Evolutionary conservation across 2,797 vertebrate genomes (phyloP).

Genomic region (Myripristis murdjan): DNA sequence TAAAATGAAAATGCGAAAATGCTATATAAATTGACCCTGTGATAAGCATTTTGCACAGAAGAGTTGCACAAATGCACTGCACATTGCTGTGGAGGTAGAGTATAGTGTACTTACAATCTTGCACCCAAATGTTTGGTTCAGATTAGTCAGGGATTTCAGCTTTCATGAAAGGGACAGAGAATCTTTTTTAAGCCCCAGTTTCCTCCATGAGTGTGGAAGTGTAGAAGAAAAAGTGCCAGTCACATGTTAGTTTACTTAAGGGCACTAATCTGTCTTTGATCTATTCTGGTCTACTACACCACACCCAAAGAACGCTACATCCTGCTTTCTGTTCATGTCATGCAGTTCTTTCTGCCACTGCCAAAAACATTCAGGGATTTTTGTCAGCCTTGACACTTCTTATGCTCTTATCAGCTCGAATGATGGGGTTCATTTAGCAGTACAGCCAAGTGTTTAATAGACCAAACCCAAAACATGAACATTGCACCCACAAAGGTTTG

Average conservation of each 20-base stretch:
- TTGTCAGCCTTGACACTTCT: too few species aligned
- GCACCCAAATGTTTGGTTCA: not conserved
- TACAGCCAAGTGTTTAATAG: too few species aligned
- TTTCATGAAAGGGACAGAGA: constrained; percentile 1
- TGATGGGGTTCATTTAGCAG: too few species aligned
- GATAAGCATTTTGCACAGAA: too few species aligned
- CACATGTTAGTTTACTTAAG: constrained; percentile 21
- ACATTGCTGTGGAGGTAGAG: constrained; percentile 5
- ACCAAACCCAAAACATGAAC: too few species aligned
- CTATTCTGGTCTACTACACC: constrained; percentile 17
- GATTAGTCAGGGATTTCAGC: not conserved
- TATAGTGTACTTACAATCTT: not conserved
- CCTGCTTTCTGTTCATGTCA: too few species aligned
- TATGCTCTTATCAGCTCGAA: too few species aligned
- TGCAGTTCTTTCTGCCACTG: too few species aligned
- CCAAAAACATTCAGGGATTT: too few species aligned
- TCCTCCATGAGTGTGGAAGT: not conserved
- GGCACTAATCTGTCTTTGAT: constrained; percentile 30
- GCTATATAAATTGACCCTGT: not conserved
- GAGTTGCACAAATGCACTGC: not conserved
- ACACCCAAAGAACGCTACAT: not conserved
- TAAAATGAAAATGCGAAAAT: not conserved
- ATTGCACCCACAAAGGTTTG: too few species aligned
- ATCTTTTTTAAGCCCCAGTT: constrained; percentile 5
- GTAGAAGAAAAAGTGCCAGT: constrained; percentile 13